Evolutionary conservation across 2,113 vertebrate species (phyloP), one percentile per base, ranked within the genome.

Genomic region (Meriones unguiculatus): DNA sequence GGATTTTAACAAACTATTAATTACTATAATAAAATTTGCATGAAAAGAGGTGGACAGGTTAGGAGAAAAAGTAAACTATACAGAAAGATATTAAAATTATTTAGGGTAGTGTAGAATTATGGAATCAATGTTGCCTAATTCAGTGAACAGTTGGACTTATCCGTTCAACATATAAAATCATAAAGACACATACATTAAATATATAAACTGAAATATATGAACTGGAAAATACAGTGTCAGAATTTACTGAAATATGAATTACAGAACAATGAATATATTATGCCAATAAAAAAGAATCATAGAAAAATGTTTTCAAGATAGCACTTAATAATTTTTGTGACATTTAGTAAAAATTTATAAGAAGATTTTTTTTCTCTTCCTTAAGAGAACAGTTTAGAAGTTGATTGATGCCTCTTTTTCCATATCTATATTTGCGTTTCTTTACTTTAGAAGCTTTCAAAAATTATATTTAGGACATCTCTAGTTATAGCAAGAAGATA

Each of bases 401-500:
- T 97, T 97, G 92, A 95, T 38, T 95, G 94, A 95, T 97, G 88
- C n/a, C 94, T 96, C 70, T 92, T 97, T 93, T 75, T 85, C 69
- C 1, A 85, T 82, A 24, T 92, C 95, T 97, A 41, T 93, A 94
- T 96, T 90, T 95, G 22, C 96, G 95, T 64, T n/a, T 87, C 69
- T 85, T 97, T 94, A 82, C 96, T 97, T 94, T 72, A 97, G 88
- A 86, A 84, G 67, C 52, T 93, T 97, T 85, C 96, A 81, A 97
- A 95, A 92, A 98, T 76, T 94, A 96, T 35, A 95, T 54, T 96
- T 46, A 95, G 90, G 97, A 93, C 35, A 46, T 72, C 82, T 97
- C 75, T 38, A 96, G 20, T 93, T 87, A 64, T 11, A 87, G 59
- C 67, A 94, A 91, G 95, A 96, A 94, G 92, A 96, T 67, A 69